Evolutionary conservation across 2,888 invertebrate genomes (phyloP), one percentile per base, ranked within the genome.

Genomic region (Agriopis leucophaearia): DNA sequence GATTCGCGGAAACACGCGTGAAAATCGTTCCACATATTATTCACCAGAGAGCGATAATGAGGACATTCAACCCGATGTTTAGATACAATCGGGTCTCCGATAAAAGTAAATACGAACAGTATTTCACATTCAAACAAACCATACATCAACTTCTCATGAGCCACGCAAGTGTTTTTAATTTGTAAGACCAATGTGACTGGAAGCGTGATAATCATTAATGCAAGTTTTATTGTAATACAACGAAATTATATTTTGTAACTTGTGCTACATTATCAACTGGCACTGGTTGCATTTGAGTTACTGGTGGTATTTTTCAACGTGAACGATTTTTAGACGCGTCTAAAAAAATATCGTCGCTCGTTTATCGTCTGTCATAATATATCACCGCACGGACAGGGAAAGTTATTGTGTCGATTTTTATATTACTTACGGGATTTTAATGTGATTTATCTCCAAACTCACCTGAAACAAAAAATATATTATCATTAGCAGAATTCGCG

Each of bases 1-100:
- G 81, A 79, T 80, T 82, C 78, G 78, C 78, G 73, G 83, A 85
- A 86, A 83, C 82, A 75, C 80, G 80, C 84, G 86, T 87, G 82
- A 88, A 88, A 88, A 85, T 86, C 85, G 91, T 85, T 88, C 91
- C 84, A 93, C 90, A 92, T 93, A 85, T 92, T 92, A 92, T 91
- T 84, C 91, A 87, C 82, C 81, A 88, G 84, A 79, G 82, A 70
- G 74, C 80, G 86, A 88, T 91, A 91, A 91, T 90, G 88, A 89
- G 92, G 88, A 59, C 86, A 72, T 87, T 88, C 87, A 92, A 86
- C 92, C 78, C 78, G 52, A 68, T 74, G 85, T 79, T 85, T 87
- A 85, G 87, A 86, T 83, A 85, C 86, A 84, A 83, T 82, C 82
- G 82, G 76, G 81, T 75, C 77, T 77, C 77, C 71, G 82, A 81